Conservation (phyloP, 2,888 invertebrate species). For the Watsonalla cultraria region DNA sequence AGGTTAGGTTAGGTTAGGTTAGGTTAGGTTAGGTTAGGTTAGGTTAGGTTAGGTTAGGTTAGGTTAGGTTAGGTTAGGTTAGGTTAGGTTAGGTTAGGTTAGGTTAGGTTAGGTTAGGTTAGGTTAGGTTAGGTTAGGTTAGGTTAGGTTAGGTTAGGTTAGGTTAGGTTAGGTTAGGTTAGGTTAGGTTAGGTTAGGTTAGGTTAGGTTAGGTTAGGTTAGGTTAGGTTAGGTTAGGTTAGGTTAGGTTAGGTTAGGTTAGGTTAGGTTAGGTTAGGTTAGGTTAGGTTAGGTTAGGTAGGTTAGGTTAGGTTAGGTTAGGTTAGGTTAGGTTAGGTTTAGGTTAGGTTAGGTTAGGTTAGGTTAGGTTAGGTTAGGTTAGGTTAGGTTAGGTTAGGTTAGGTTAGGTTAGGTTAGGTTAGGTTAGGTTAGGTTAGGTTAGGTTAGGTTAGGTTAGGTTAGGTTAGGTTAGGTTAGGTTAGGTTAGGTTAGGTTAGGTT, state of each 20-base stretch:
- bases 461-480: no score
- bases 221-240: slow-evolving; percentile 15
- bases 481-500: no score
- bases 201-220: slow-evolving; percentile 13
- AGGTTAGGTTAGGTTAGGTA: slow-evolving; percentile 12
- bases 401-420: slow-evolving; percentile 11
- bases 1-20: slow-evolving; percentile 24
- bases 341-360: slow-evolving; percentile 11
- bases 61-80: slow-evolving; percentile 20
- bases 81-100: slow-evolving; percentile 13
- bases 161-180: slow-evolving; percentile 22
- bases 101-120: slow-evolving; percentile 22
- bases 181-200: slow-evolving; percentile 20
- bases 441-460: no score
- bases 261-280: slow-evolving; percentile 13
- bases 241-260: slow-evolving; percentile 15
- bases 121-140: slow-evolving; percentile 23
- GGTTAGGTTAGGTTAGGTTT: slow-evolving; percentile 12
- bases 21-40: slow-evolving; percentile 18
- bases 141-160: slow-evolving; percentile 20
- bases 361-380: slow-evolving; percentile 10
- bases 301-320: slow-evolving; percentile 10
- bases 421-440: no score
- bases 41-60: slow-evolving; percentile 21
- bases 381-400: no score